Percentiles rank a stretch among this genome's conserved stretches.
Evolutionary conservation across 1,140 invertebrate species (phyloP).

Genomic region (Heliconius eleuchia): DNA sequence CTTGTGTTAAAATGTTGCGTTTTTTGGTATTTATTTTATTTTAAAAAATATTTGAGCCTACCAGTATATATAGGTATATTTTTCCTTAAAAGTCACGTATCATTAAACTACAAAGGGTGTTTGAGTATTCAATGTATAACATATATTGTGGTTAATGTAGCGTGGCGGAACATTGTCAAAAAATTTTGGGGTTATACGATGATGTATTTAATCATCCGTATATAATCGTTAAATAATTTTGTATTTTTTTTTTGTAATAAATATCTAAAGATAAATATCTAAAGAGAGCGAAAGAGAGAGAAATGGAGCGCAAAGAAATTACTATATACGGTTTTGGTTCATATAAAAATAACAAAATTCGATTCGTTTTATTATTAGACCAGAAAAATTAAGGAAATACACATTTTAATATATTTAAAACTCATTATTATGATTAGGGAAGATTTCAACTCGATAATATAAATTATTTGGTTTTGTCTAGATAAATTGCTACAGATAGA

Average conservation of each 20-base stretch:
- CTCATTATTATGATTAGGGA: too few relatives aligned
- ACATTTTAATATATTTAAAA: too few relatives aligned
- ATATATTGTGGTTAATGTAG: conserved; percentile 57
- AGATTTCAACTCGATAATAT: too few relatives aligned
- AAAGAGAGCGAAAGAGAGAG: background rate
- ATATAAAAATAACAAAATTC: background rate
- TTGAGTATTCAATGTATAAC: conserved; percentile 55
- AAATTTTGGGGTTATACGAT: conserved; percentile 20
- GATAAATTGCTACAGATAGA: too few relatives aligned
- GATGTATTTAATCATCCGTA: background rate
- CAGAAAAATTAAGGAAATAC: too few relatives aligned
- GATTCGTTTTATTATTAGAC: too few relatives aligned
- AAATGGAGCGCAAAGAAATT: background rate
- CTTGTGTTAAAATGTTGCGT: too few relatives aligned
- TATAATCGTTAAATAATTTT: background rate
- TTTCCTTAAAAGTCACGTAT: conserved; percentile 33
- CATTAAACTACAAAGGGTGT: conserved; percentile 53
- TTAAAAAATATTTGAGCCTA: too few relatives aligned
- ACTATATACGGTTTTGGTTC: background rate
- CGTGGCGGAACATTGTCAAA: conserved; percentile 41
- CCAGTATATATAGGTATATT: background rate
- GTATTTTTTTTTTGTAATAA: background rate
- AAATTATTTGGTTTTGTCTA: too few relatives aligned
- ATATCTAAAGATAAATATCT: background rate
- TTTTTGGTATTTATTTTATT: too few relatives aligned